These are phyloP conservation scores for Probaryconus sp. DNA, from an alignment of 1,140 invertebrate genomes.

Conservation along the genomic window DNA sequence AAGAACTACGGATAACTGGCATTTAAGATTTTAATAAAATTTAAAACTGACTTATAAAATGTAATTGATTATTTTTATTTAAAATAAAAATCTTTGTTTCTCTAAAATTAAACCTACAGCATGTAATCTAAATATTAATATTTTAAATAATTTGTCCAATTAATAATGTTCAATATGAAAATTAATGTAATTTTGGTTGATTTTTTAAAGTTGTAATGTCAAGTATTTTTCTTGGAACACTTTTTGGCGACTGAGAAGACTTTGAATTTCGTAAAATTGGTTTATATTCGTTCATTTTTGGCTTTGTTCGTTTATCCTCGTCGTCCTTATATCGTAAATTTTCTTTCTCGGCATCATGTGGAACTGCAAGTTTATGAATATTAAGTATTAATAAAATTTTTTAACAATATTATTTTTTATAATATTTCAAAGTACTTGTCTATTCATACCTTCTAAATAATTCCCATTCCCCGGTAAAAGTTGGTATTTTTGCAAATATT, in stretches of 20 bases:
- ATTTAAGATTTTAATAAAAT: too few relatives aligned
- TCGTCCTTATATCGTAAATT: slow-evolving; percentile 28
- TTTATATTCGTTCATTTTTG: slow-evolving; percentile 14
- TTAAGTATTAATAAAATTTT: too few relatives aligned
- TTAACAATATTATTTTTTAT: too few relatives aligned
- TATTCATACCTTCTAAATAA: slow-evolving; percentile 61
- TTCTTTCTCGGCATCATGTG: slow-evolving; percentile 23
- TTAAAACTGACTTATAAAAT: too few relatives aligned
- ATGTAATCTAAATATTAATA: too few relatives aligned
- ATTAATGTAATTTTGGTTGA: slow-evolving; percentile 79
- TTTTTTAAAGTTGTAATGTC: slow-evolving; percentile 83
- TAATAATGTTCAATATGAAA: too few relatives aligned
- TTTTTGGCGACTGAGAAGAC: slow-evolving; percentile 62
- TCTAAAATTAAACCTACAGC: too few relatives aligned
- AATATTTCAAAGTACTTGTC: too few relatives aligned
- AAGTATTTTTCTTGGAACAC: slow-evolving; percentile 80
- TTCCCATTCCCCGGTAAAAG: slow-evolving; percentile 75
- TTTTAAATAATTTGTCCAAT: too few relatives aligned
- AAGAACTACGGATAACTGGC: too few relatives aligned
- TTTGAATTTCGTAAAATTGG: slow-evolving; percentile 14
- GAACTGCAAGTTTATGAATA: slow-evolving; percentile 15
- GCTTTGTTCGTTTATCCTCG: slow-evolving; percentile 7
- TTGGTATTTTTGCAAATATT: slow-evolving; percentile 83
- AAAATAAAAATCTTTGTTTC: too few relatives aligned
- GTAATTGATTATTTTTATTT: too few relatives aligned